Base-by-base conservation (phyloP, 2,113 vertebrate genomes). In the Aegotheles bennettii region DNA sequence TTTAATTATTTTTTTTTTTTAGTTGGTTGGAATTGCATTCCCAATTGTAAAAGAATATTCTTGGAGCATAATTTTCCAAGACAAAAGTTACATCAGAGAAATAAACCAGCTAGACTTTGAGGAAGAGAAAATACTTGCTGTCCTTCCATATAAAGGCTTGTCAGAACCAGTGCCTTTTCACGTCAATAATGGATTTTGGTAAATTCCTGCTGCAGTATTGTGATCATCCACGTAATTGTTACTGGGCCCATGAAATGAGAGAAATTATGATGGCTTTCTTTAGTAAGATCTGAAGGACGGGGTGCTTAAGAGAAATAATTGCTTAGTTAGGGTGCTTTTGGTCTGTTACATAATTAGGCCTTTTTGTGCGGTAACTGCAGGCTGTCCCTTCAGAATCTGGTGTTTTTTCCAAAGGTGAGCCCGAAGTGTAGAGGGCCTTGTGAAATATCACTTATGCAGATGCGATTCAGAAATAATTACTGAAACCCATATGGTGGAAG, bases 301-400 rank as follows among this genome's bases (percentile, higher is more conserved):
- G 78, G 83, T 90, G 82, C 83, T 97, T 85, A 47, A 76, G 81
- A 95, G 96, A 74, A 96, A 95, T 91, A 96, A 68, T 54, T 95
- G 84, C 89, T 95, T 94, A 70, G 91, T 96, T 82, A 89, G 94
- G 91, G 85, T 95, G 91, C 60, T 93, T 95, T 96, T 94, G 88
- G 85, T 88, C 94, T 76, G 23, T 92, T 94, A 79, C 53, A 57
- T 90, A 85, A 96, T 93, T 92, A 87, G 96, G 97, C 97, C 96
- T 92, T 96, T 95, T 85, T 83, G 77, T 87, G 74, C 45, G 21
- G 40, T 92, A 92, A 82, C 73, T 93, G 71, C 87, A 57, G 71
- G 69, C 64, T 90, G 77, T 61, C 28, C 31, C 35, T 69, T 76
- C 64, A 71, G 82, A 57, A 93, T 68, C 60, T 88, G 54, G 69